Evolutionary conservation across 2,113 vertebrate species (phyloP), one percentile per base, ranked within the genome.

Genomic region (Edolisoma coerulescens): DNA sequence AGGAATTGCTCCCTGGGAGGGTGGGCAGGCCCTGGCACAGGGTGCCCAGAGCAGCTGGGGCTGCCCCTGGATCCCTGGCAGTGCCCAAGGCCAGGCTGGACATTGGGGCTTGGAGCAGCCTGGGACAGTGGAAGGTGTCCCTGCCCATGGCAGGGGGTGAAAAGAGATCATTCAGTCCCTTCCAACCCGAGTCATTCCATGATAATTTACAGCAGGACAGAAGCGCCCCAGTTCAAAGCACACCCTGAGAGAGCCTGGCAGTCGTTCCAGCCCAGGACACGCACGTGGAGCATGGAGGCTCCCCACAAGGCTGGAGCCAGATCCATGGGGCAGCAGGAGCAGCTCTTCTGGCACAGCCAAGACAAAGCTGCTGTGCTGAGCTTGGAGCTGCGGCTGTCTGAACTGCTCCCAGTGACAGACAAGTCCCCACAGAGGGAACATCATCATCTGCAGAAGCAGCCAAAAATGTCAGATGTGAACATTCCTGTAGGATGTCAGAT

Each of bases 71-170:
- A 87, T 61, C 56, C 65, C 65, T 63, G 56, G 56, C 0, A 87
- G 56, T 41, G 63, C 0, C 65, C 56, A 70, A 56, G 30, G 41
- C n/a, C 65, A 63, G 41, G 35, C 0, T 70, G 84, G 64, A 70
- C 12, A 0, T 0, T 39, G 6, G 37, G 44, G 19, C 23, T 70
- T 9, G 84, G 41, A 71, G n/a, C 16, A 54, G 1, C 42, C 50
- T 80, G 76, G 57, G 32, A 41, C 0, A 15, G 49, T 56, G 57
- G 85, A 0, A 80, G 21, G 32, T 53, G 64, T 28, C 54, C 73
- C 47, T 77, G 33, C 2, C 26, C 27, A 13, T 60, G 73, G 63
- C 39, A 16, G 33, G 28, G 30, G 8, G 16, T 47, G 41, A 10
- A 10, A 54, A 19, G n/a, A 33, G n/a, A 45, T 16, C 5, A 33